Percentiles rank a stretch among this genome's conserved stretches.
Evolutionary conservation across 2,888 invertebrate species (phyloP).

Genomic region (Ophion obscuratus): DNA sequence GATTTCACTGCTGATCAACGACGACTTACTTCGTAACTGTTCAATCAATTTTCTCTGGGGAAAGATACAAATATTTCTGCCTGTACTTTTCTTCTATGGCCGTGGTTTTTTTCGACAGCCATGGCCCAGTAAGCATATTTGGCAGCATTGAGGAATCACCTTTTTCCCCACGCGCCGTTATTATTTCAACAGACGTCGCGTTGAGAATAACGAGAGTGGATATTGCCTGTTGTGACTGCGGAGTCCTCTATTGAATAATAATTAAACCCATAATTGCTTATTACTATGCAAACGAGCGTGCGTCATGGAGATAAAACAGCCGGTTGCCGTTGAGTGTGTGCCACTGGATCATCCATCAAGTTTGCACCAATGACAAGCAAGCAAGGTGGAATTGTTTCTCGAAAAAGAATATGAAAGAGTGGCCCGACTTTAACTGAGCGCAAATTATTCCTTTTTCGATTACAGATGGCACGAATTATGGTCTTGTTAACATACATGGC

Average conservation of each 20-base stretch:
- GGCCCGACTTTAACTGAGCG: too few relatives aligned
- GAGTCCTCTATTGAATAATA: conserved; percentile 25
- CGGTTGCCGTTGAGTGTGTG: neutral
- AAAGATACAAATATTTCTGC: conserved; percentile 8
- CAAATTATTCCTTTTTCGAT: too few relatives aligned
- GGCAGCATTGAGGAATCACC: neutral
- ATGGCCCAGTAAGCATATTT: conserved; percentile 11
- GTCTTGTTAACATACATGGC: too few relatives aligned
- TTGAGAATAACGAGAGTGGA: conserved; percentile 16
- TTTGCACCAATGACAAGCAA: neutral
- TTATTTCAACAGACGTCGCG: conserved; percentile 32
- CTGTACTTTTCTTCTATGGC: conserved; percentile 7
- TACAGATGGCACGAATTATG: too few relatives aligned
- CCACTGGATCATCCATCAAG: neutral
- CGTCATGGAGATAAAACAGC: neutral
- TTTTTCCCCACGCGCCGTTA: neutral
- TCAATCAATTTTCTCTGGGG: neutral
- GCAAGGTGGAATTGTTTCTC: neutral
- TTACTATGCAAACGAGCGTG: neutral
- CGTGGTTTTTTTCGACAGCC: conserved; percentile 2
- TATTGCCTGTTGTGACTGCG: neutral
- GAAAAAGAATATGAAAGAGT: too few relatives aligned
- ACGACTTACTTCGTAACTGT: neutral
- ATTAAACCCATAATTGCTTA: conserved; percentile 20
- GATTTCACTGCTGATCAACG: too few relatives aligned